Percentiles rank a stretch among this genome's conserved stretches.
These are phyloP conservation scores for Labeo catla DNA, from an alignment of 2,113 vertebrate species.

Conservation along the genomic window DNA sequence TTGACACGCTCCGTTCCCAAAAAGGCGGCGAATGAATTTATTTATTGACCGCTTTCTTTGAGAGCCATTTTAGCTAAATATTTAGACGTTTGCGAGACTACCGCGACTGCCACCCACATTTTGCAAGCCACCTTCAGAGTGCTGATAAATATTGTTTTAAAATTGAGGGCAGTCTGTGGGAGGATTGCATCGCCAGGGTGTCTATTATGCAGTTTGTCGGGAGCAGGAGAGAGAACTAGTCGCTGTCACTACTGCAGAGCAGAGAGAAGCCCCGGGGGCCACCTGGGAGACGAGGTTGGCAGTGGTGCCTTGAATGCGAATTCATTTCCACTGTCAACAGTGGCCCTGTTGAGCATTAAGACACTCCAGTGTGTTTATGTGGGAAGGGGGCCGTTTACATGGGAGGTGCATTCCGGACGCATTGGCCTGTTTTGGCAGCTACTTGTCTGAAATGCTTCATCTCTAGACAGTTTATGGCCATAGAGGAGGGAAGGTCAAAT, in stretches of 20 bases:
- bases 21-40: conserved; percentile 7
- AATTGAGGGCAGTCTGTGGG: conserved; percentile 47
- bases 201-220: conserved; percentile 39
- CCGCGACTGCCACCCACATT: conserved; percentile 44
- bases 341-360: not conserved
- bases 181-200: conserved; percentile 40
- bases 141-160: conserved; percentile 39
- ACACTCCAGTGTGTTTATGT: conserved; percentile 7
- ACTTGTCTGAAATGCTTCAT: conserved; percentile 26
- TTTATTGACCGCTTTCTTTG: not conserved
- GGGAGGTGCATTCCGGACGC: not conserved
- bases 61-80: not conserved
- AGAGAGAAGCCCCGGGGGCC: conserved; percentile 34
- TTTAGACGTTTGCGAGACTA: conserved; percentile 4
- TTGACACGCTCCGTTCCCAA: not conserved
- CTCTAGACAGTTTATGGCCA: conserved; percentile 41
- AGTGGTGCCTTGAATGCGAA: conserved; percentile 8
- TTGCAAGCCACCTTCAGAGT: conserved; percentile 27
- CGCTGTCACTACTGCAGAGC: conserved; percentile 32
- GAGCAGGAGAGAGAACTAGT: conserved; percentile 4
- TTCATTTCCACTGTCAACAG: conserved; percentile 26
- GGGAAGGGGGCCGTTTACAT: conserved; percentile 5
- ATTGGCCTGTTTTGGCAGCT: conserved; percentile 41
- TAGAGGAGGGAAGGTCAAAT: conserved; percentile 32
- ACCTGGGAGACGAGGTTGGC: conserved; percentile 44